phyloP scores from a whole-genome alignment of 1,140 invertebrate species.

The Heliothis subflexa region DNA sequence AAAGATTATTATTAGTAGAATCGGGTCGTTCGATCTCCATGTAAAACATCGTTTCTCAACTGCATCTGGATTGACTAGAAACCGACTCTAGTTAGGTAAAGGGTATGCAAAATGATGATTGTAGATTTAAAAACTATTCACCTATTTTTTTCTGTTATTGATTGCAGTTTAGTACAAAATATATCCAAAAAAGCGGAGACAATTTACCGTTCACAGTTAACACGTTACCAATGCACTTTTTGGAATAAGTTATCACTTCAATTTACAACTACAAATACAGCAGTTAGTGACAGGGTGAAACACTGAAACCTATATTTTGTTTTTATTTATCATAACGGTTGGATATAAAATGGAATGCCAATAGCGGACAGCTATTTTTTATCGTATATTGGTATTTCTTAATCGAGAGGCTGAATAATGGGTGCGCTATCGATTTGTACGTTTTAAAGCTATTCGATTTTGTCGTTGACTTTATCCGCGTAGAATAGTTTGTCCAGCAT shows the following conservation, averaged over 20 bases:
- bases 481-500: too few relatives aligned
- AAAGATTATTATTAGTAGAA: too few relatives aligned
- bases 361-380: not conserved
- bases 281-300: conserved; percentile 26
- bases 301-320: conserved; percentile 15
- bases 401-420: not conserved
- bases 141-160: too few relatives aligned
- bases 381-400: not conserved
- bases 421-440: not conserved
- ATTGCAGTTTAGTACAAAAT: too few relatives aligned
- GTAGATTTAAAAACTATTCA: too few relatives aligned
- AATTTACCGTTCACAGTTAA: not conserved
- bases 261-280: conserved; percentile 21
- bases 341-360: conserved; percentile 15
- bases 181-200: not conserved
- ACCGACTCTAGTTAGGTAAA: too few relatives aligned
- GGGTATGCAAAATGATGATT: too few relatives aligned
- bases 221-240: not conserved
- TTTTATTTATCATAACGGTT: conserved; percentile 1
- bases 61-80: too few relatives aligned
- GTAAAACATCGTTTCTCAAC: too few relatives aligned
- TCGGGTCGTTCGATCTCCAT: too few relatives aligned
- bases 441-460: not conserved
- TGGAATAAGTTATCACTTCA: conserved; percentile 24
- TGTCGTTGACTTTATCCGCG: too few relatives aligned